Evolutionary conservation across 1,140 invertebrate genomes (phyloP), one percentile per base, ranked within the genome.

Genomic region (Procambarus virginalis): DNA sequence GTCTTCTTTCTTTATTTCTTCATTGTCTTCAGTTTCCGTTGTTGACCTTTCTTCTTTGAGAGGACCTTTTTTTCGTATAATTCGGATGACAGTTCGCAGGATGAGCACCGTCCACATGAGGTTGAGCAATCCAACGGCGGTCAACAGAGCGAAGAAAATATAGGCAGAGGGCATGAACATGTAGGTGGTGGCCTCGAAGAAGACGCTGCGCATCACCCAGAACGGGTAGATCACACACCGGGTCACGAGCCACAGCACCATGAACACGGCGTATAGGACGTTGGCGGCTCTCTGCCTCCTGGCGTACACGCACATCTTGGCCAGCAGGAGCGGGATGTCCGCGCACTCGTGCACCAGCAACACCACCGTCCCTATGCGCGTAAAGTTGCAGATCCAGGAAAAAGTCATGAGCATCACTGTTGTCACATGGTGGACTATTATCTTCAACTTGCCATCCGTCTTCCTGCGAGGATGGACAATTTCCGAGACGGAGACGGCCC

Each of bases 151-250:
- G 94, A 99, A 99, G 94, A 99, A 99, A 92, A 99, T 97, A 93
- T 98, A 99, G 94, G 99, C 99, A 14, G 98, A 98, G 77, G 98
- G 97, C 94, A 98, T 98, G 96, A 98, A 97, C 84, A 98, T 94
- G 92, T 98, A 95, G 93, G 95, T 95, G 64, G 97, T 96, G 64
- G 98, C 97, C 90, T 97, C 96, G 93, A 98, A 96, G 73, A 96
- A 95, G 20, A 97, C 97, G 93, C 97, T 98, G 94, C 75, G 82
- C 91, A 97, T 96, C 93, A 97, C 97, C 95, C 96, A 97, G 93
- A 97, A 96, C 58, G 98, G 98, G 94, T 96, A 99, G 70, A 99
- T 95, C 55, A 97, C 96, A 82, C 98, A 94, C 49, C 98, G 95
- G 22, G 98, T 98, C 0, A 96, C 93, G 89, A 98, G 96, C 98